Conservation (phyloP, 2,888 invertebrate species). For the Xestia sexstrigata region DNA sequence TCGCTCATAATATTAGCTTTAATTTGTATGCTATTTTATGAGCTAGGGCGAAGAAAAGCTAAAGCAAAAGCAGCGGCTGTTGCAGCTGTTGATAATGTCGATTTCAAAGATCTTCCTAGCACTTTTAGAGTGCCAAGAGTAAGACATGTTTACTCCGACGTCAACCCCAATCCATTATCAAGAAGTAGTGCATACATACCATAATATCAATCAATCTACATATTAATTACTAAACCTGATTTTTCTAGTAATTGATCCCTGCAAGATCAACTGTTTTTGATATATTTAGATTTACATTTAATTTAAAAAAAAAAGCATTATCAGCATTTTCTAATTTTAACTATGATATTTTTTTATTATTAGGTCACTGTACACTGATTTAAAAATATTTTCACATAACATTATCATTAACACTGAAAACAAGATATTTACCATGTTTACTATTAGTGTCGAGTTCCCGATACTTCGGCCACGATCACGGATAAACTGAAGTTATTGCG, state of each 20-base stretch:
- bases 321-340: neutral
- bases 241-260: neutral
- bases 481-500: too few relatives aligned
- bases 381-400: neutral
- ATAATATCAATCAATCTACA: neutral
- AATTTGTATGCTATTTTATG: conserved; percentile 61
- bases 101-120: conserved; percentile 42
- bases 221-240: neutral
- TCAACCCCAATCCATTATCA: conserved; percentile 53
- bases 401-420: too few relatives aligned
- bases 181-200: conserved; percentile 39
- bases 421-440: too few relatives aligned
- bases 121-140: conserved; percentile 60
- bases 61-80: conserved; percentile 24
- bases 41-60: conserved; percentile 58
- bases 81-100: conserved; percentile 11
- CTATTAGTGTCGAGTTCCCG: too few relatives aligned
- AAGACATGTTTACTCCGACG: conserved; percentile 48
- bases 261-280: neutral
- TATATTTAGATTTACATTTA: conserved; percentile 2
- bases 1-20: conserved; percentile 53
- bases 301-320: neutral
- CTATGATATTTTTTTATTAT: neutral
- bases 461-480: too few relatives aligned
- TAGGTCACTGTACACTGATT: neutral